These are phyloP conservation scores for Nasonia oneida DNA, from an alignment of 2,888 invertebrate genomes.

Conservation along the genomic window DNA sequence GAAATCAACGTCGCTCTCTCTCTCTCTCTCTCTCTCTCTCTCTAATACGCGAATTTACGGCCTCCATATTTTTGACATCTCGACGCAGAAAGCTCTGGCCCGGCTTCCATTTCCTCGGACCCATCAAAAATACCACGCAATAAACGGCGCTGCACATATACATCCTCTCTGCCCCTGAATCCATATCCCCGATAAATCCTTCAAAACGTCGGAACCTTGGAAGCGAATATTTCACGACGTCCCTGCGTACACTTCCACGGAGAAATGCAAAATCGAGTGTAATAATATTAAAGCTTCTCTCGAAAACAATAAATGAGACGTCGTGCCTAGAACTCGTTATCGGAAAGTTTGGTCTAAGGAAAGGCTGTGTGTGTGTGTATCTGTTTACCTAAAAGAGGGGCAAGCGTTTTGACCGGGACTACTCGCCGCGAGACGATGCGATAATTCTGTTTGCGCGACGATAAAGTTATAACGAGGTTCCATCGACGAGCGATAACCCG, in stretches of 20 bases:
- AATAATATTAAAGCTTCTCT: not conserved
- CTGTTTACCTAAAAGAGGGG: not conserved
- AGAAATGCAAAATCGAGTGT: not conserved
- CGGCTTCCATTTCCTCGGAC: slow-evolving; percentile 10
- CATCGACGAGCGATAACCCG: not conserved
- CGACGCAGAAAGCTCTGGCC: not conserved
- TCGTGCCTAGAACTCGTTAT: no score
- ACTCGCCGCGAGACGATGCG: not conserved
- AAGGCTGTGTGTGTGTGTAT: not conserved
- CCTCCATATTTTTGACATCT: not conserved
- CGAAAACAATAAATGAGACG: not conserved
- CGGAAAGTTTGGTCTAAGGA: no score
- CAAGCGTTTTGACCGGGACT: not conserved
- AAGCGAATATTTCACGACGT: slow-evolving; percentile 36
- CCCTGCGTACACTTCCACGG: not conserved
- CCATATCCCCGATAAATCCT: slow-evolving; percentile 43
- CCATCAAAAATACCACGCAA: slow-evolving; percentile 42
- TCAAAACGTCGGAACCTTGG: slow-evolving; percentile 38
- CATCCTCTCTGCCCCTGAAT: not conserved
- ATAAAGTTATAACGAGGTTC: slow-evolving; percentile 56
- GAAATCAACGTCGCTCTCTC: not conserved
- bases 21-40: not conserved
- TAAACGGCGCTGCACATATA: slow-evolving; percentile 28
- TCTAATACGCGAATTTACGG: not conserved
- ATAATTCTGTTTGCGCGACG: slow-evolving; percentile 47